These are phyloP conservation scores for Drosophila macrospina DNA, from an alignment of 2,888 invertebrate genomes.

Conservation along the genomic window DNA sequence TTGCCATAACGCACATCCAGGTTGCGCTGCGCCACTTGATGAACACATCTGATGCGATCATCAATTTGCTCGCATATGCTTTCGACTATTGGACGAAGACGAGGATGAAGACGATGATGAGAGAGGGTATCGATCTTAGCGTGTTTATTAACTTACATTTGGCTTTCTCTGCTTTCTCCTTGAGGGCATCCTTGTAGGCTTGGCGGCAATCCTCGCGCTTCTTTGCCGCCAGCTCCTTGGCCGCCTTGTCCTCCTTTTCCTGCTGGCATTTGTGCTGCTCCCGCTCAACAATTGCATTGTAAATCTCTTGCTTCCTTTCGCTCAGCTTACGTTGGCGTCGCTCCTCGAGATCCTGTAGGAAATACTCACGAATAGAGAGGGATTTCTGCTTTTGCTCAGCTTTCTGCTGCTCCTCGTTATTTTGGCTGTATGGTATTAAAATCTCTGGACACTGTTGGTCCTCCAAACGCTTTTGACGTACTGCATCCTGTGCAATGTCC, in stretches of 20 bases:
- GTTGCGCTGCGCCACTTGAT: conserved; percentile 28
- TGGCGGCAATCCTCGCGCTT: conserved; percentile 46
- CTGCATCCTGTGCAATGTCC: conserved; percentile 45
- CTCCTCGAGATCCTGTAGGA: conserved; percentile 55
- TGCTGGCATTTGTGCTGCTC: conserved; percentile 35
- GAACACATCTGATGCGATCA: conserved; percentile 59
- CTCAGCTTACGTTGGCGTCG: conserved; percentile 22
- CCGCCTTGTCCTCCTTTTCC: conserved; percentile 39
- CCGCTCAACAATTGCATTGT: conserved; percentile 45
- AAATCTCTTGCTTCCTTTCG: conserved; percentile 26
- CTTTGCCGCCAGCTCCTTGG: conserved; percentile 20
- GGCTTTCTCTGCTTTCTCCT: conserved; percentile 41
- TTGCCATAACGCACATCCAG: conserved; percentile 25
- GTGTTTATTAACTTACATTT: conserved; percentile 47
- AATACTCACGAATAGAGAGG: conserved; percentile 21
- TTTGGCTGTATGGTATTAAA: conserved; percentile 47
- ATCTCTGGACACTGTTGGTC: conserved; percentile 50
- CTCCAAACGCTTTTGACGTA: conserved; percentile 45
- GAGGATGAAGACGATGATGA: not conserved
- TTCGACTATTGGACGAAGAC: conserved; percentile 47
- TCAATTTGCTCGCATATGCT: conserved; percentile 59
- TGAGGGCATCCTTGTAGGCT: conserved; percentile 51
- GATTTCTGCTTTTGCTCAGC: conserved; percentile 48
- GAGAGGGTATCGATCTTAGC: not conserved
- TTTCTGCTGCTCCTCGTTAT: conserved; percentile 50